Evolutionary conservation across 2,888 invertebrate species (phyloP).

Genomic region (Sarcophaga subvicina): DNA sequence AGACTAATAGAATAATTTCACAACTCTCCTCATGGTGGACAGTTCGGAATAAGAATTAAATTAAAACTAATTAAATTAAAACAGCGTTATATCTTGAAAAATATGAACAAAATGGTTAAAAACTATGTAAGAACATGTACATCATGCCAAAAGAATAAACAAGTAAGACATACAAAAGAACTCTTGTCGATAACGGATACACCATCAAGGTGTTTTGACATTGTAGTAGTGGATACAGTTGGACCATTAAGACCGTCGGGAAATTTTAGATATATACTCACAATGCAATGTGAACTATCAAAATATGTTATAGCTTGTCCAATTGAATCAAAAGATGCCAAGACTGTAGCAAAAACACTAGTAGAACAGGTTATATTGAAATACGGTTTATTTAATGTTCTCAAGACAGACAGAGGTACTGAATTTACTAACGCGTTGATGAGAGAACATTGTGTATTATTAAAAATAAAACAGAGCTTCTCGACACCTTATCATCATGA

Average conservation of each 20-base stretch:
- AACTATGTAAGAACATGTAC: not conserved
- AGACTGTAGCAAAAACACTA: constrained; percentile 19
- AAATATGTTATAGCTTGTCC: no score
- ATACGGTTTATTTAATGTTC: no score
- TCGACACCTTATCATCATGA: no score
- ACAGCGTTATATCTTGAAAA: constrained; percentile 11
- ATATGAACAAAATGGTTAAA: constrained; percentile 21
- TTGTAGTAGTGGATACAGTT: not conserved
- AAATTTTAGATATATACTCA: not conserved
- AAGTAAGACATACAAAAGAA: constrained; percentile 21
- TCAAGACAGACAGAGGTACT: no score
- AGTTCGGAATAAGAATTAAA: constrained; percentile 16
- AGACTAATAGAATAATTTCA: not conserved
- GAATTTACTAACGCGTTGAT: no score
- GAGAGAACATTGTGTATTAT: no score
- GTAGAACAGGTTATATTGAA: not conserved
- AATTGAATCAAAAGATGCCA: no score
- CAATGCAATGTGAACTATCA: no score
- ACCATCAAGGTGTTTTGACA: not conserved
- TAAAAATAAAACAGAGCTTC: no score
- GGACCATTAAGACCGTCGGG: constrained; percentile 6
- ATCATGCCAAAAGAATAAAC: not conserved
- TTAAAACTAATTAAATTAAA: constrained; percentile 6
- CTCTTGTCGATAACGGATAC: not conserved
- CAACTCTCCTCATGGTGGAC: not conserved